Percentiles rank a stretch among this genome's conserved stretches.
Conservation (phyloP, 2,888 invertebrate species). For the Drosophila hamatofila region DNA sequence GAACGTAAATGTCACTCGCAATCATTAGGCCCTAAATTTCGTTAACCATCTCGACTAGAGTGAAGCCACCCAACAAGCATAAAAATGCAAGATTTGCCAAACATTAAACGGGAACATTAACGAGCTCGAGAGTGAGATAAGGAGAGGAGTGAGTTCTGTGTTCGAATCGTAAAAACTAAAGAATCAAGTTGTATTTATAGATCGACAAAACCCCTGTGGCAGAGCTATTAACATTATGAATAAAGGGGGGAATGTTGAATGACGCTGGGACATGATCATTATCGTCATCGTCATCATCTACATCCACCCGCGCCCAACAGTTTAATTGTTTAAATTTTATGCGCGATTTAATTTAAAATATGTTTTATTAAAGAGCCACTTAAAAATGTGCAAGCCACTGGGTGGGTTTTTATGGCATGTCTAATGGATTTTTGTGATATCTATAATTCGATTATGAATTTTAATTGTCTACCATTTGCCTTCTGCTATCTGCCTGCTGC, state of each 20-base stretch:
- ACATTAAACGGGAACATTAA: slow-evolving; percentile 62
- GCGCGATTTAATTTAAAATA: slow-evolving; percentile 78
- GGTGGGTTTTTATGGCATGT: slow-evolving; percentile 58
- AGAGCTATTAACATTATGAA: slow-evolving; percentile 59
- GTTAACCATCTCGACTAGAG: slow-evolving; percentile 13
- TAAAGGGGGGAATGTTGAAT: slow-evolving; percentile 10
- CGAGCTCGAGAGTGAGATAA: slow-evolving; percentile 46
- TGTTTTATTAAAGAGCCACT: slow-evolving; percentile 80
- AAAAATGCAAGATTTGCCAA: slow-evolving; percentile 70
- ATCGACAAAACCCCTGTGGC: slow-evolving; percentile 50
- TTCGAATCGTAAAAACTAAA: slow-evolving; percentile 9
- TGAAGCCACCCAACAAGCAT: slow-evolving; percentile 69
- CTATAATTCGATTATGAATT: slow-evolving; percentile 48
- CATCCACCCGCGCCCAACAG: slow-evolving; percentile 48
- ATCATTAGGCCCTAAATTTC: slow-evolving; percentile 55
- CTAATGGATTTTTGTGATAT: slow-evolving; percentile 73
- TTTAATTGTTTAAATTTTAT: slow-evolving; percentile 79
- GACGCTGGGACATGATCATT: slow-evolving; percentile 9
- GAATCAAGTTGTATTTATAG: slow-evolving; percentile 60
- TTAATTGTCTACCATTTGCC: slow-evolving; percentile 44
- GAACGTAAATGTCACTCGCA: slow-evolving; percentile 58
- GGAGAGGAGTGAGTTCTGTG: slow-evolving; percentile 3
- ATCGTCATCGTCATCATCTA: neutral
- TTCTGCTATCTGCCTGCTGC: too few relatives aligned
- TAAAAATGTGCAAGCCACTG: slow-evolving; percentile 40